A percentile compares a stretch with the other conserved stretches of the same genome.
Evolutionary conservation across 2,113 vertebrate genomes (phyloP).

Genomic region (Uropsilus gracilis): DNA sequence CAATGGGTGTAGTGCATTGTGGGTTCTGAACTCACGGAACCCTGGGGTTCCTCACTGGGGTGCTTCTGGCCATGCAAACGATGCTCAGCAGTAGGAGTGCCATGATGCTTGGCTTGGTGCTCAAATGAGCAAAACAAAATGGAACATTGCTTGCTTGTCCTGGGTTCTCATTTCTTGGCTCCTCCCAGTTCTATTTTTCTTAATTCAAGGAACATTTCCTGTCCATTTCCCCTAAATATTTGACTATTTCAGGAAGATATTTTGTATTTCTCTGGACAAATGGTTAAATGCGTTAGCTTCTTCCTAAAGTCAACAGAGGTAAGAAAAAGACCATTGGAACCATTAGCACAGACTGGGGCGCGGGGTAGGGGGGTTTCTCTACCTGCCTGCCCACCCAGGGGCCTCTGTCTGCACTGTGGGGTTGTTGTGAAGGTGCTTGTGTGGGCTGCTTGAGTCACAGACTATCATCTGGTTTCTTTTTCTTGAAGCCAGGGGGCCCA

Average conservation of each 20-base stretch:
- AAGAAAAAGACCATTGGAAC: not conserved
- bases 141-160: not conserved
- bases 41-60: not conserved
- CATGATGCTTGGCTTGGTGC: not conserved
- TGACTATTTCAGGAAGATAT: not conserved
- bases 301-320: not conserved
- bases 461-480: not conserved
- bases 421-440: not conserved
- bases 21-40: not conserved
- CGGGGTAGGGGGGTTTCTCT: not conserved
- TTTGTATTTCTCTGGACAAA: slow-evolving; percentile 33
- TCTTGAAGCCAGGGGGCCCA: not conserved
- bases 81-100: not conserved
- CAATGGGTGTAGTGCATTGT: too few species aligned
- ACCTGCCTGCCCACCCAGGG: not conserved
- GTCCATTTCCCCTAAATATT: not conserved
- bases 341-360: not conserved
- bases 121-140: not conserved
- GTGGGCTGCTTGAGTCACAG: not conserved
- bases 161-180: not conserved
- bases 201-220: not conserved
- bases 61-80: not conserved
- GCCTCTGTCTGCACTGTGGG: not conserved
- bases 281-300: not conserved
- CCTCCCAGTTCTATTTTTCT: not conserved